A percentile compares a stretch with the other conserved stretches of the same genome.
phyloP scores from a whole-genome alignment of 2,113 vertebrate species.

The Engystomops pustulosus region DNA sequence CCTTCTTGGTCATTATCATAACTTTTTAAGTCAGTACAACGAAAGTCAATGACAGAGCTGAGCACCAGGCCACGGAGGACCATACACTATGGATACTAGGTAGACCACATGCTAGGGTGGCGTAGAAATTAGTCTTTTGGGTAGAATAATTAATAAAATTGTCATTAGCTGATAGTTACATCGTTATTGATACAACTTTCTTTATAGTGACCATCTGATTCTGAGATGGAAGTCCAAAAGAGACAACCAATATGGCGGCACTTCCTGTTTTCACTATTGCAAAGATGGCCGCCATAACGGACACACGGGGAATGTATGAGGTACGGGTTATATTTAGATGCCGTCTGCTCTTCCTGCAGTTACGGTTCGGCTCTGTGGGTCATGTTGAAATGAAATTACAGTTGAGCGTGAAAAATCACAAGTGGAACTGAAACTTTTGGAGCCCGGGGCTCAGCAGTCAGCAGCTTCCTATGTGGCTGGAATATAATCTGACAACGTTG shows the following conservation, averaged over 20 bases:
- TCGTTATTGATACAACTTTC: no score
- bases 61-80: no score
- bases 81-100: no score
- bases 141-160: no score
- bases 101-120: no score
- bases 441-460: not conserved
- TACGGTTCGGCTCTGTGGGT: not conserved
- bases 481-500: not conserved
- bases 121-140: no score
- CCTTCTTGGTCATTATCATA: no score
- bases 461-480: not conserved
- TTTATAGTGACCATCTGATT: no score
- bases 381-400: not conserved
- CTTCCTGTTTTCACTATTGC: not conserved
- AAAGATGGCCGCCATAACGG: not conserved
- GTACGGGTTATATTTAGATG: not conserved
- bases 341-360: not conserved
- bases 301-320: not conserved
- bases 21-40: no score
- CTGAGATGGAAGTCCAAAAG: not conserved
- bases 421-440: not conserved
- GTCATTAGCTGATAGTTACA: no score
- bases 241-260: not conserved
- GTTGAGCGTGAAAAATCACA: not conserved
- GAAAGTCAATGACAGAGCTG: no score